These are phyloP conservation scores for Brachionus rubens DNA, from an alignment of 1,140 invertebrate genomes.

Conservation along the genomic window DNA sequence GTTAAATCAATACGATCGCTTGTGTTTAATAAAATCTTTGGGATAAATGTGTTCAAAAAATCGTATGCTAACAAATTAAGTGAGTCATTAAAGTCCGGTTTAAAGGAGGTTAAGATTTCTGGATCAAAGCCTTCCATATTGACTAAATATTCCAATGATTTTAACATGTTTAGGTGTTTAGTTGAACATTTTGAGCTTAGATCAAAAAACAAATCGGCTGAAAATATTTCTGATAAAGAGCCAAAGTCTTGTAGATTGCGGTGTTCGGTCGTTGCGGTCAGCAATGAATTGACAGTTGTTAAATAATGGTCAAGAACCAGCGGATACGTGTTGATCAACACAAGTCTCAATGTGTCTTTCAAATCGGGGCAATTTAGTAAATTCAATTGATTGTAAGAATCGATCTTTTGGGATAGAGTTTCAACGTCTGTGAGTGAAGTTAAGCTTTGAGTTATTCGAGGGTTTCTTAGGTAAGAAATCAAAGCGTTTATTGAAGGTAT, in stretches of 20 bases:
- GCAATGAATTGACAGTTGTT: background rate
- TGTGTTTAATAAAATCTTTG: background rate
- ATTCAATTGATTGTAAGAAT: background rate
- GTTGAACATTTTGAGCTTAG: background rate
- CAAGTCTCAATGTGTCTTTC: background rate
- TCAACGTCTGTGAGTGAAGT: background rate
- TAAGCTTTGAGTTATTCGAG: background rate
- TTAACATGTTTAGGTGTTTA: constrained; percentile 8
- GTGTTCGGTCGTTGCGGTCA: background rate
- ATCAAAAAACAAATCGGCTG: background rate
- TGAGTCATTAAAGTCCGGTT: background rate
- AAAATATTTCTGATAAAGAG: background rate
- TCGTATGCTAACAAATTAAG: background rate
- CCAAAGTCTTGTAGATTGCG: too few species aligned
- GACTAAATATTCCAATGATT: background rate
- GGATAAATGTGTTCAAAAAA: background rate
- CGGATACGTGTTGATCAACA: background rate
- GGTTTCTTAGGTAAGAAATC: background rate
- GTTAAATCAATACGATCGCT: background rate
- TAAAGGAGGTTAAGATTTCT: background rate
- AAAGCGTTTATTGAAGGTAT: background rate
- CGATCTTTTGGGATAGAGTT: background rate
- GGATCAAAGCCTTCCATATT: background rate
- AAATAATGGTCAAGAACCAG: constrained; percentile 7
- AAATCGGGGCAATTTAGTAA: background rate